Base-by-base conservation (phyloP, 2,888 invertebrate genomes). In the Coenonympha glycerion region DNA sequence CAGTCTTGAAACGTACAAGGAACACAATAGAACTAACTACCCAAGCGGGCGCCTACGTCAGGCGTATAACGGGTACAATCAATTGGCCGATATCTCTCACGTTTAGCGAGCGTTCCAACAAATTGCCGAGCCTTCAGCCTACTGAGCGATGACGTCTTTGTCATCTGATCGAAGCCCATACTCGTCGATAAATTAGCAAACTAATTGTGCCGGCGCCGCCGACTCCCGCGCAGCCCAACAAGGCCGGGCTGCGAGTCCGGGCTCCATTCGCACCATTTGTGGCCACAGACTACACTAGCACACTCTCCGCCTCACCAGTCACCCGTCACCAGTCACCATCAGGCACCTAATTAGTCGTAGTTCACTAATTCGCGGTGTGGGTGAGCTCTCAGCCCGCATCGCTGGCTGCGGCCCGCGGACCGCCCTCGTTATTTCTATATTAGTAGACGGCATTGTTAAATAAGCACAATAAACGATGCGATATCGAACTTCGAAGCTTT, bases 321-420 rank as follows among this genome's bases (percentile, higher is more conserved):
- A n/a, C n/a, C n/a, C n/a, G n/a, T n/a, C n/a, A n/a, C n/a, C n/a
- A n/a, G n/a, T n/a, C n/a, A n/a, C 85, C n/a, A n/a, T n/a, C n/a
- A n/a, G n/a, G n/a, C n/a, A n/a, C 85, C 83, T 82, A 84, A 83
- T 84, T 81, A 84, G 79, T 71, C 73, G 59, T 63, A 68, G 63
- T 66, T 66, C 34, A 34, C 57, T 58, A 65, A 65, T 67, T 66
- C 59, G 59, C 64, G 69, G 75, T 80, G 86, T 85, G 86, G 85
- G 85, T 79, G 84, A 75, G 63, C 76, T 74, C 77, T 77, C 78
- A 75, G 63, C 76, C 75, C 77, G 78, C 78, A 78, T 72, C 66
- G 66, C 71, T 65, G 59, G 56, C 62, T 61, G 56, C 68, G n/a
- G n/a, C n/a, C n/a, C 64, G 59, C 62, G 71, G 52, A 70, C 71